A percentile compares a stretch with the other conserved stretches of the same genome.
phyloP scores from a whole-genome alignment of 53 echinoderm and acorn worm species.

The Henricia sp. region DNA sequence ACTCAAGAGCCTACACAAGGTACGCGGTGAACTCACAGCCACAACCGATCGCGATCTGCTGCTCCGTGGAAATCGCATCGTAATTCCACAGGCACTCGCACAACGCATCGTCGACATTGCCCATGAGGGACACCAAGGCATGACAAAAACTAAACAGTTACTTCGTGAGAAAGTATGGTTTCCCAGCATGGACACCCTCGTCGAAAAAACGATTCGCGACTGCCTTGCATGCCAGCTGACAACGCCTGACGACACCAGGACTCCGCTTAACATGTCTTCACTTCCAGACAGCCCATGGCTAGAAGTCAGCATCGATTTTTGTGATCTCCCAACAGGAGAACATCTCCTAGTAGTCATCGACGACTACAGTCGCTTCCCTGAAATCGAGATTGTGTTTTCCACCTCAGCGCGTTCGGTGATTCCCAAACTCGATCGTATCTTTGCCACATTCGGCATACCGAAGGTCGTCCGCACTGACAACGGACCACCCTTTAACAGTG shows the following conservation, averaged over 20 bases:
- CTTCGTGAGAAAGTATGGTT: too few species aligned
- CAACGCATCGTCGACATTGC: slow-evolving; percentile 27
- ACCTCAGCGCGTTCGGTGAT: slow-evolving; percentile 58
- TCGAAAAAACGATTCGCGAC: too few species aligned
- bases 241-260: neutral
- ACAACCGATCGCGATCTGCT: too few species aligned
- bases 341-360: too few species aligned
- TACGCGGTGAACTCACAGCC: slow-evolving; percentile 45
- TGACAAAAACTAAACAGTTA: too few species aligned
- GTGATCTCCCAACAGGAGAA: slow-evolving; percentile 31
- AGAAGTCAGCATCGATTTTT: slow-evolving; percentile 58
- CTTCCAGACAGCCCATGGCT: slow-evolving; percentile 43
- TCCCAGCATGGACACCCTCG: slow-evolving; percentile 64
- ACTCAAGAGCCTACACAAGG: slow-evolving; percentile 31
- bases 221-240: too few species aligned
- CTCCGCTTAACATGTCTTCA: slow-evolving; percentile 59
- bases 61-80: slow-evolving; percentile 71
- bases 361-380: slow-evolving; percentile 47
- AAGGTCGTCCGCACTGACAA: slow-evolving; percentile 65
- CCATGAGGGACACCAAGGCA: slow-evolving; percentile 42
- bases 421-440: slow-evolving; percentile 66
- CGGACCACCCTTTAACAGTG: slow-evolving; percentile 72
- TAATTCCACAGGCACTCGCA: slow-evolving; percentile 66
- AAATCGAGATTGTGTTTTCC: slow-evolving; percentile 54
- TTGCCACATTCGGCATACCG: too few species aligned